A percentile compares a stretch with the other conserved stretches of the same genome.
phyloP scores from a whole-genome alignment of 2,113 vertebrate species.

The Oenanthe melanoleuca region DNA sequence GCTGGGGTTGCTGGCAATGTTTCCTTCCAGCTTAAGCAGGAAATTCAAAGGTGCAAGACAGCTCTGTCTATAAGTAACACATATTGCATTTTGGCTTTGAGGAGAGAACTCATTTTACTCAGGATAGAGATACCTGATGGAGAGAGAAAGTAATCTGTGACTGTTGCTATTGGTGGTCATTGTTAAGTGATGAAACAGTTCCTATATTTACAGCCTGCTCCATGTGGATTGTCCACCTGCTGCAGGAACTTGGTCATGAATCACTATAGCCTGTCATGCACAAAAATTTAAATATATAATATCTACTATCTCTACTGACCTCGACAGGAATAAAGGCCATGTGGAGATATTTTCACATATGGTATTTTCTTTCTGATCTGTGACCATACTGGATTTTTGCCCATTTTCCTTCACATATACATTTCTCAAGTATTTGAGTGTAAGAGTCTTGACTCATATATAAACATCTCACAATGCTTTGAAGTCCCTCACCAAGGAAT shows the following conservation, averaged over 20 bases:
- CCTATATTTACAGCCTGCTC: not conserved
- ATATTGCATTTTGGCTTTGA: not conserved
- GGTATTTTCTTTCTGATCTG: not conserved
- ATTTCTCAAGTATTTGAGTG: not conserved
- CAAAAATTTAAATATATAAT: not conserved
- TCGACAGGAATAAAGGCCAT: not conserved
- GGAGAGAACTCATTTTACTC: not conserved
- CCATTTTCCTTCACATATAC: not conserved
- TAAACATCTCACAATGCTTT: not conserved
- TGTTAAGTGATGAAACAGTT: not conserved
- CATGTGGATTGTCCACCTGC: not conserved
- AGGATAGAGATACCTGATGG: not conserved
- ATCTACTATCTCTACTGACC: not conserved
- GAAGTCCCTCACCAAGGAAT: not conserved
- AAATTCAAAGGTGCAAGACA: slow-evolving; percentile 33
- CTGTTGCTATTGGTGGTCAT: not conserved
- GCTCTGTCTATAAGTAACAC: not conserved
- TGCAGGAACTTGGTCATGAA: not conserved
- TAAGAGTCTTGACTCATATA: not conserved
- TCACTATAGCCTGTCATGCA: not conserved
- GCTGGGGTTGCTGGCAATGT: not conserved
- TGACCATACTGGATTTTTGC: not conserved
- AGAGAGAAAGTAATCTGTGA: not conserved
- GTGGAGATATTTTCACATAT: not conserved
- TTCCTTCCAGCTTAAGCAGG: not conserved